Conservation (phyloP, 2,888 invertebrate species). For the Gordius sp. region DNA sequence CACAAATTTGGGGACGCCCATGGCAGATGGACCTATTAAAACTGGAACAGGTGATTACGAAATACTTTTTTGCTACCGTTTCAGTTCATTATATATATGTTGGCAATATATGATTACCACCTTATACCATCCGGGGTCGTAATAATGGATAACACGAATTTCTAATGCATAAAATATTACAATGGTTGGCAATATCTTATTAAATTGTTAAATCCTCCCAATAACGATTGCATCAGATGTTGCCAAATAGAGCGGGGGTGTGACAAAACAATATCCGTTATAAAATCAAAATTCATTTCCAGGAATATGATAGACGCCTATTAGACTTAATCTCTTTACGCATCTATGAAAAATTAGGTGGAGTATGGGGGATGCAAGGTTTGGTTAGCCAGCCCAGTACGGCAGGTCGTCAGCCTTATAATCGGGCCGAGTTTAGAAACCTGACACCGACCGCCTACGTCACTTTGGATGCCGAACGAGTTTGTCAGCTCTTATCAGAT, state of each 20-base stretch:
- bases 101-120: no score
- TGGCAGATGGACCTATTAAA: not conserved
- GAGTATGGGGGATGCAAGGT: not conserved
- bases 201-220: no score
- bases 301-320: not conserved
- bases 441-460: not conserved
- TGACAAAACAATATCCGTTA: no score
- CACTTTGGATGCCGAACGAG: not conserved
- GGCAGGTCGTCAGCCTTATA: not conserved
- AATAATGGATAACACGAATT: no score
- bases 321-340: not conserved
- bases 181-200: no score
- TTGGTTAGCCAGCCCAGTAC: not conserved
- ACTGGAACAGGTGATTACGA: not conserved
- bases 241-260: no score
- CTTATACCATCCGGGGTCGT: no score
- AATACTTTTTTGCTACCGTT: no score
- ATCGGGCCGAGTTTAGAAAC: not conserved
- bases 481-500: constrained; percentile 1
- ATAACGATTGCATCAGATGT: no score
- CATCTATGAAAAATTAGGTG: not conserved
- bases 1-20: not conserved
- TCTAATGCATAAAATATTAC: no score
- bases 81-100: not conserved
- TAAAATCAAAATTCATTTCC: no score